Conservation (phyloP, 2,888 invertebrate species). For the Melanostoma scalare region DNA sequence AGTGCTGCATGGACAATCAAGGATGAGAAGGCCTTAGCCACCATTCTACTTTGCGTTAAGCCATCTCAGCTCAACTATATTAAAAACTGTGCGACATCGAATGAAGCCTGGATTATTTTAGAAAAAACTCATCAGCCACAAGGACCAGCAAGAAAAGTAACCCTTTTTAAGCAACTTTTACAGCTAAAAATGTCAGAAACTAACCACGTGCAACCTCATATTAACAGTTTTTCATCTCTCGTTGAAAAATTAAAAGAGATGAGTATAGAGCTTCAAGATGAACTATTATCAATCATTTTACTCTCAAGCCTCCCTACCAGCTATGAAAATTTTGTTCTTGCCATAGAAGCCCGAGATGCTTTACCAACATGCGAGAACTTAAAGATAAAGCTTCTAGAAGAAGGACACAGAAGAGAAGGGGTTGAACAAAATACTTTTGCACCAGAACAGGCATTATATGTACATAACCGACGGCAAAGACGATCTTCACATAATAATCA, state of each 20-base stretch:
- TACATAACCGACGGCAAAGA: neutral
- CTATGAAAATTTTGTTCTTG: conserved; percentile 36
- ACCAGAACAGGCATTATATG: neutral
- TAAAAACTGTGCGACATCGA: neutral
- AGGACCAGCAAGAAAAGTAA: conserved; percentile 31
- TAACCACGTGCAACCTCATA: neutral
- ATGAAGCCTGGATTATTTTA: conserved; percentile 33
- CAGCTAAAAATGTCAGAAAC: too few relatives aligned
- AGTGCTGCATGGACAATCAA: too few relatives aligned
- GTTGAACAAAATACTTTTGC: neutral
- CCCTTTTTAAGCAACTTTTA: conserved; percentile 1
- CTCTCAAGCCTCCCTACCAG: conserved; percentile 31
- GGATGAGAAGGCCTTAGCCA: too few relatives aligned
- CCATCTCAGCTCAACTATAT: too few relatives aligned
- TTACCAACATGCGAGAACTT: conserved; percentile 14
- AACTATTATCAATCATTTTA: conserved; percentile 14
- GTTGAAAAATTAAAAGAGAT: conserved; percentile 1
- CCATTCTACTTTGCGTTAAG: too few relatives aligned
- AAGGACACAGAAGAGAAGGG: neutral
- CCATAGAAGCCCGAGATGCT: conserved; percentile 20
- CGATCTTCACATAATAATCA: neutral
- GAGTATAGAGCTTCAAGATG: conserved; percentile 8
- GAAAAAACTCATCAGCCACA: conserved; percentile 35
- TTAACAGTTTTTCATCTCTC: conserved; percentile 15
- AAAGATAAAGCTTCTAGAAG: neutral